Conservation (phyloP, 2,888 invertebrate species). For the Lamellibrachia columna region DNA sequence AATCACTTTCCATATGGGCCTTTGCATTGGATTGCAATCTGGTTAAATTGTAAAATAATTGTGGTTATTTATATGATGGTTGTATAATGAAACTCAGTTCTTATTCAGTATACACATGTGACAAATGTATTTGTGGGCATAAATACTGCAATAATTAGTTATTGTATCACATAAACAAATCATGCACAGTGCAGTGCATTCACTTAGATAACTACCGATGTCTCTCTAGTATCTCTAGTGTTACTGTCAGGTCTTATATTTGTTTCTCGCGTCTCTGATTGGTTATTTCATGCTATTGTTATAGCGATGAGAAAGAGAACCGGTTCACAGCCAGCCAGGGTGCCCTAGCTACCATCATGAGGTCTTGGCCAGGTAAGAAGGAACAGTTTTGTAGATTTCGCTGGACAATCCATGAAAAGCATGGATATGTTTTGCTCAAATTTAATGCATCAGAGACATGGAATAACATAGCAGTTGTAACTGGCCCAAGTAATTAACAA, state of each 20-base stretch:
- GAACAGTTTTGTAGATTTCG: too few relatives aligned
- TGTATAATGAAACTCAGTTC: neutral
- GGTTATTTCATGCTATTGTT: conserved; percentile 34
- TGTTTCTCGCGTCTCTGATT: neutral
- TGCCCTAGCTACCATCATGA: conserved; percentile 80
- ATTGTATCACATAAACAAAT: neutral
- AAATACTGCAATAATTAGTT: neutral
- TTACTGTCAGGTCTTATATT: neutral
- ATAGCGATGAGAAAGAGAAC: conserved; percentile 76
- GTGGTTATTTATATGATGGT: neutral
- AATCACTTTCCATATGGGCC: too few relatives aligned
- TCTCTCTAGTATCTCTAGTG: neutral
- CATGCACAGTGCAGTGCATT: neutral
- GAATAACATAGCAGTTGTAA: too few relatives aligned
- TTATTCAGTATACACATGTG: neutral
- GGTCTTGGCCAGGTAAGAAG: conserved; percentile 82
- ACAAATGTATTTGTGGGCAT: neutral
- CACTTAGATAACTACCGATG: too few relatives aligned
- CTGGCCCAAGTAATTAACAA: too few relatives aligned
- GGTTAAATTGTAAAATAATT: too few relatives aligned
- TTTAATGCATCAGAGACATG: too few relatives aligned
- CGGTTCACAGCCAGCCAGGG: conserved; percentile 86
- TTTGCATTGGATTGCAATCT: too few relatives aligned
- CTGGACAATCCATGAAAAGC: too few relatives aligned
- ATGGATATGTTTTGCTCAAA: too few relatives aligned